phyloP scores from a whole-genome alignment of 2,113 vertebrate species.

The Catharus bicknelli region DNA sequence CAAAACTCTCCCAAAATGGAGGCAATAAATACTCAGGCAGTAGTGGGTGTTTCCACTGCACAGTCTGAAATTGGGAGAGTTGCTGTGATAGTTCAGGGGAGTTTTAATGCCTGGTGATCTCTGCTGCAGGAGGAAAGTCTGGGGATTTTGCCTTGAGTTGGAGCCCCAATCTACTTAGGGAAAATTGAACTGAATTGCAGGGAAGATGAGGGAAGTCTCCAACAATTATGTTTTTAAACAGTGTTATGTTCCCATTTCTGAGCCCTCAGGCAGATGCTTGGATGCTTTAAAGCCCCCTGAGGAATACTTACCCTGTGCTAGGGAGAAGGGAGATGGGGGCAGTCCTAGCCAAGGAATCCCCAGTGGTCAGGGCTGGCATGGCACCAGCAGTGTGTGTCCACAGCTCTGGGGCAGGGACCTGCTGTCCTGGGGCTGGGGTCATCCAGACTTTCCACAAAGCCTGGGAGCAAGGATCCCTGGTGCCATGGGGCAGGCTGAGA shows the following conservation, averaged over 20 bases:
- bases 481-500: neutral
- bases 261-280: neutral
- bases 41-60: neutral
- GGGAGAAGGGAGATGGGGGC: neutral
- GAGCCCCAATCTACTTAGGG: neutral
- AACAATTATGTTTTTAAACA: neutral
- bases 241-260: neutral
- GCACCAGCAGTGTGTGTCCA: accelerated
- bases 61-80: neutral
- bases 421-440: neutral
- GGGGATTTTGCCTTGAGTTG: neutral
- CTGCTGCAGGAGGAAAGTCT: neutral
- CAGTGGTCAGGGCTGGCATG: neutral
- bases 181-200: neutral
- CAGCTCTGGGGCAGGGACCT: neutral
- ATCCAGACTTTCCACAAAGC: neutral
- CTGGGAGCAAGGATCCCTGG: accelerated
- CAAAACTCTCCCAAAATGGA: neutral
- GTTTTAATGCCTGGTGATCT: neutral
- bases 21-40: neutral
- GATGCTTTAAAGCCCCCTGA: neutral
- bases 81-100: neutral
- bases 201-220: neutral
- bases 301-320: accelerated
- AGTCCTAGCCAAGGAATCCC: neutral